A percentile compares a stretch with the other conserved stretches of the same genome.
Conservation (phyloP, 2,113 vertebrate species). For the Bos indicus region DNA sequence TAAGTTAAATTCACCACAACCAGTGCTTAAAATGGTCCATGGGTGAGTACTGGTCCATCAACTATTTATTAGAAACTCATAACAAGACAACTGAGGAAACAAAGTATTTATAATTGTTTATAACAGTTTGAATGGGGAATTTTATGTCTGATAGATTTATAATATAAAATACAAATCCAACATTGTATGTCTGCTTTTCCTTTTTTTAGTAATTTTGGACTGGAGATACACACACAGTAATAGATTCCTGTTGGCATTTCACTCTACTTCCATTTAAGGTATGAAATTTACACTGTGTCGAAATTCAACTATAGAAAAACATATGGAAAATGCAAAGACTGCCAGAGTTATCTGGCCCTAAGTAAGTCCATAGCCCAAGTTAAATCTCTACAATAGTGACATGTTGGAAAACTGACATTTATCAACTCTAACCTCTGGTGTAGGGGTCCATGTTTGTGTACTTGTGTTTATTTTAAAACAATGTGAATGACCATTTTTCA, state of each 20-base stretch:
- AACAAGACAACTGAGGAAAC: conserved; percentile 7
- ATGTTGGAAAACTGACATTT: background rate
- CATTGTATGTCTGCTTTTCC: background rate
- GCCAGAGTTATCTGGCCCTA: background rate
- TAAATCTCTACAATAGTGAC: background rate
- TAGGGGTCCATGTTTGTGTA: background rate
- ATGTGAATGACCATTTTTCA: background rate
- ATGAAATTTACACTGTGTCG: background rate
- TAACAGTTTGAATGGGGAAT: background rate
- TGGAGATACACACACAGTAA: background rate
- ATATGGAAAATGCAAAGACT: background rate
- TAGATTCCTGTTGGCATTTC: background rate
- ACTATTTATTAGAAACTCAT: background rate
- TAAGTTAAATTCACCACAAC: background rate
- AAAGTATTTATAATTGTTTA: background rate
- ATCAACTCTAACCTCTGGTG: background rate
- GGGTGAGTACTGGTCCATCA: background rate
- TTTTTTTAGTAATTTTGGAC: background rate
- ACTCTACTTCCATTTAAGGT: background rate
- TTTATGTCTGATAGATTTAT: conserved; percentile 6
- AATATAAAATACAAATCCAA: background rate
- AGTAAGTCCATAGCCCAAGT: background rate
- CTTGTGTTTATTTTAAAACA: background rate
- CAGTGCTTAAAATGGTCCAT: background rate
- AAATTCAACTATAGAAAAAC: background rate